Evolutionary conservation across 2,888 invertebrate species (phyloP).

Genomic region (Zeuzera pyrina): DNA sequence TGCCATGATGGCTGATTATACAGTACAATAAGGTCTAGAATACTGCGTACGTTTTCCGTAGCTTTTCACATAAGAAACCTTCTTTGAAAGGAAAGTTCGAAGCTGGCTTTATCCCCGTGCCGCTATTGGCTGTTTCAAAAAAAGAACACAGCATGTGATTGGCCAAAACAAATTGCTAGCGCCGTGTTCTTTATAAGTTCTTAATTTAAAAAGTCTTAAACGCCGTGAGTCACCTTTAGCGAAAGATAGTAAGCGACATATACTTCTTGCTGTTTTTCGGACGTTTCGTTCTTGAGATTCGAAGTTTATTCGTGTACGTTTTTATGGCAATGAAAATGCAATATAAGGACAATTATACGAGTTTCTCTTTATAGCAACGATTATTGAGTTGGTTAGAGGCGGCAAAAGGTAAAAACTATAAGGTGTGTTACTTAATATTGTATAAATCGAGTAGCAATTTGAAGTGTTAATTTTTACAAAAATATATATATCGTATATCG

Average conservation of each 20-base stretch:
- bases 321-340: slow-evolving; percentile 35
- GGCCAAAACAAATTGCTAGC: slow-evolving; percentile 72
- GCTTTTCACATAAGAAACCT: slow-evolving; percentile 18
- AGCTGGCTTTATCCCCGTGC: slow-evolving; percentile 60
- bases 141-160: slow-evolving; percentile 63
- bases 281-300: slow-evolving; percentile 19
- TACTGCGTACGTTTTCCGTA: slow-evolving; percentile 44
- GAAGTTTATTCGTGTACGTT: slow-evolving; percentile 19
- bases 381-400: no score
- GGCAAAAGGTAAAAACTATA: no score
- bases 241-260: slow-evolving; percentile 28
- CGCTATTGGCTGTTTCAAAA: slow-evolving; percentile 68
- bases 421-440: no score
- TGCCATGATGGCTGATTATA: slow-evolving; percentile 74
- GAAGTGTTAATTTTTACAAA: no score
- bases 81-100: slow-evolving; percentile 36
- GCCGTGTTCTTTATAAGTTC: slow-evolving; percentile 50
- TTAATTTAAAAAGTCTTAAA: slow-evolving; percentile 48
- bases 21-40: slow-evolving; percentile 59
- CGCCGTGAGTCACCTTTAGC: slow-evolving; percentile 17
- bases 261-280: slow-evolving; percentile 14
- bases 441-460: no score
- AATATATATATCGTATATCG: no score
- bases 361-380: slow-evolving; percentile 9
- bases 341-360: slow-evolving; percentile 50